Evolutionary conservation across 2,797 vertebrate genomes (phyloP).

Genomic region (Ptychobarbus kaznakovi): DNA sequence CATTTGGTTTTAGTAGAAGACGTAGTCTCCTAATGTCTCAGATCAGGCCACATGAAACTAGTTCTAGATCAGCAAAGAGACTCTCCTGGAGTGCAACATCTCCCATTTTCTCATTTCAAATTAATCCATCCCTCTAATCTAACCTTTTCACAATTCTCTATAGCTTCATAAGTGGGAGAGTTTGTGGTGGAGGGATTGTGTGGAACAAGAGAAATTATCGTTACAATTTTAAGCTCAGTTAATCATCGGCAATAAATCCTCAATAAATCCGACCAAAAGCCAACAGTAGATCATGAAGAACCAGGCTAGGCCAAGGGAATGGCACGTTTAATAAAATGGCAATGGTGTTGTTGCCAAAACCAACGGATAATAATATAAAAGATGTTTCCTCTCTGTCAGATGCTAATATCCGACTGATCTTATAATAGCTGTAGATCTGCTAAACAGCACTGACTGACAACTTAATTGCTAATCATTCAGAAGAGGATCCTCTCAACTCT

Average conservation of each 20-base stretch:
- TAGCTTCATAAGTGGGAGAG: not conserved
- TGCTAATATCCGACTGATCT: not conserved
- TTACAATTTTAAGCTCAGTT: slow-evolving; percentile 11
- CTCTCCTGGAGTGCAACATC: not conserved
- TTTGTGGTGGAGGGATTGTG: not conserved
- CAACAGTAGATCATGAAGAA: not conserved
- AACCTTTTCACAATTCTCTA: not conserved
- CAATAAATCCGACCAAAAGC: not conserved
- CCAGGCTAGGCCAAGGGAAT: not conserved
- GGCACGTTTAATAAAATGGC: not conserved
- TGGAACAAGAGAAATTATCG: not conserved
- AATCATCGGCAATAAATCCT: slow-evolving; percentile 17
- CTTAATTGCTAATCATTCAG: slow-evolving; percentile 21
- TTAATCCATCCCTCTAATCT: not conserved
- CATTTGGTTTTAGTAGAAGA: slow-evolving; percentile 61
- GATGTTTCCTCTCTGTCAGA: slow-evolving; percentile 8
- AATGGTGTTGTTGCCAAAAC: not conserved
- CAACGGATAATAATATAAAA: not conserved
- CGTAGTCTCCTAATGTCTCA: not conserved
- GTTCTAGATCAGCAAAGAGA: not conserved
- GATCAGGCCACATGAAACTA: not conserved
- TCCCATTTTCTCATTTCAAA: slow-evolving; percentile 4
- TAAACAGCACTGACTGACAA: not conserved
- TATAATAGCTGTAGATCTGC: slow-evolving; percentile 11
- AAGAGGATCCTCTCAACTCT: not conserved